Percentiles rank a stretch among this genome's conserved stretches.
These are phyloP conservation scores for Mesaphorura yosii DNA, from an alignment of 1,140 invertebrate genomes.

Conservation along the genomic window DNA sequence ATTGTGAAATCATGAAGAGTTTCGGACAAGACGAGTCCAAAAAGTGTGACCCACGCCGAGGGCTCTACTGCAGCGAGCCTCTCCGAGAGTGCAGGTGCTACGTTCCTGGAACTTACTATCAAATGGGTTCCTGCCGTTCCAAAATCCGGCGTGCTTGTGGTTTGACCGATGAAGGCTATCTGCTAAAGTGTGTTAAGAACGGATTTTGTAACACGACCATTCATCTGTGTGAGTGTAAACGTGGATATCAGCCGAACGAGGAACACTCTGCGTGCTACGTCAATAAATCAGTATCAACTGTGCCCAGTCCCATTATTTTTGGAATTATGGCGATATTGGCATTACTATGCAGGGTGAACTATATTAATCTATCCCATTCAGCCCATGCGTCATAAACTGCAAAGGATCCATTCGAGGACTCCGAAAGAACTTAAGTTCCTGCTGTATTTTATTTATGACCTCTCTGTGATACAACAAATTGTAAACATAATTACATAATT, in stretches of 20 bases:
- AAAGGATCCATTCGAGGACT: too few species aligned
- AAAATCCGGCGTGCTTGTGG: constrained; percentile 14
- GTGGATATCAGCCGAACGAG: constrained; percentile 9
- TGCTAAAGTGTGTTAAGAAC: constrained; percentile 21
- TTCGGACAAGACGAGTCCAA: neutral
- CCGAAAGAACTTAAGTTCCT: too few species aligned
- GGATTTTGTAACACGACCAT: constrained; percentile 10
- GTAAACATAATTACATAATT: too few species aligned
- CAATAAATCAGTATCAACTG: neutral
- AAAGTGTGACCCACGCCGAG: neutral
- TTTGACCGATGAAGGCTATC: constrained; percentile 4
- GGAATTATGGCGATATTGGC: neutral
- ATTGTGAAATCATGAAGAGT: neutral
- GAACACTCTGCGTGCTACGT: constrained; percentile 16
- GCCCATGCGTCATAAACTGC: too few species aligned
- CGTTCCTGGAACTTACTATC: constrained; percentile 19
- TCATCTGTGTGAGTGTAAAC: constrained; percentile 10
- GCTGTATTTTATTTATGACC: too few species aligned
- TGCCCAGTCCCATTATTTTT: neutral
- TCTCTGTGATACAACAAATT: too few species aligned
- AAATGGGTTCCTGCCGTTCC: constrained; percentile 16
- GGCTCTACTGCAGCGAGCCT: neutral
- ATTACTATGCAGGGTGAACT: neutral
- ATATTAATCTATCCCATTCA: neutral
- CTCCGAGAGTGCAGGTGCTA: constrained; percentile 8